A percentile compares a stretch with the other conserved stretches of the same genome.
phyloP scores from a whole-genome alignment of 2,888 invertebrate genomes.

The Gnatocerus cornutus region DNA sequence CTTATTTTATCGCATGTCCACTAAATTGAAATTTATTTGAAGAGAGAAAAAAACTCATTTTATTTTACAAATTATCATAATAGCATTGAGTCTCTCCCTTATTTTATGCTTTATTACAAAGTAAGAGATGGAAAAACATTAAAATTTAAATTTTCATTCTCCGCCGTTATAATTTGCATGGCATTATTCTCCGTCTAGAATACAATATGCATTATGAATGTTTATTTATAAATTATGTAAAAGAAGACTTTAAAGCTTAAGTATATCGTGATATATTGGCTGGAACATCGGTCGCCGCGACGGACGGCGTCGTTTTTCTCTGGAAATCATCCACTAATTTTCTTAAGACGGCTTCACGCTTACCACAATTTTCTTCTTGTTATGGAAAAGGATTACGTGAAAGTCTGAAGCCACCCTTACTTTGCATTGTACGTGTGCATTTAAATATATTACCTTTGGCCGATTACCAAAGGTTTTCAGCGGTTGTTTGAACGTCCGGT shows the following conservation, averaged over 20 bases:
- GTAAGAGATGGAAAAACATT: slow-evolving; percentile 65
- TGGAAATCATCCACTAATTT: not conserved
- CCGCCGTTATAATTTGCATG: slow-evolving; percentile 68
- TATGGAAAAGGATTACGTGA: no score
- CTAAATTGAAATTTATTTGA: slow-evolving; percentile 49
- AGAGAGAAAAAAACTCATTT: slow-evolving; percentile 45
- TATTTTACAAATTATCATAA: slow-evolving; percentile 53
- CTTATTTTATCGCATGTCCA: slow-evolving; percentile 45
- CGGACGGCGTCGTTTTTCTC: slow-evolving; percentile 41
- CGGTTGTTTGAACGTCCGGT: slow-evolving; percentile 55
- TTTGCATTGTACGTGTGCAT: slow-evolving; percentile 9
- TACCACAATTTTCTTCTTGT: no score
- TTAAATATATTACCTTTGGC: slow-evolving; percentile 38
- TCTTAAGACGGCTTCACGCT: no score
- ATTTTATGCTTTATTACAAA: slow-evolving; percentile 58
- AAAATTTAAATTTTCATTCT: slow-evolving; percentile 68
- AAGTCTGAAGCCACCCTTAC: no score
- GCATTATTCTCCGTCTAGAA: slow-evolving; percentile 66
- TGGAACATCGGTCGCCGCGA: slow-evolving; percentile 61
- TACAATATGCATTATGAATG: slow-evolving; percentile 71
- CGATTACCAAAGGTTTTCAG: slow-evolving; percentile 57
- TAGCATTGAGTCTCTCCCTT: slow-evolving; percentile 51
- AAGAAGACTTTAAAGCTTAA: slow-evolving; percentile 68
- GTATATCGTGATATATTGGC: slow-evolving; percentile 68
- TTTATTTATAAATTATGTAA: slow-evolving; percentile 72